phyloP scores from a whole-genome alignment of 2,888 invertebrate genomes.

The Drosophila mimetica region DNA sequence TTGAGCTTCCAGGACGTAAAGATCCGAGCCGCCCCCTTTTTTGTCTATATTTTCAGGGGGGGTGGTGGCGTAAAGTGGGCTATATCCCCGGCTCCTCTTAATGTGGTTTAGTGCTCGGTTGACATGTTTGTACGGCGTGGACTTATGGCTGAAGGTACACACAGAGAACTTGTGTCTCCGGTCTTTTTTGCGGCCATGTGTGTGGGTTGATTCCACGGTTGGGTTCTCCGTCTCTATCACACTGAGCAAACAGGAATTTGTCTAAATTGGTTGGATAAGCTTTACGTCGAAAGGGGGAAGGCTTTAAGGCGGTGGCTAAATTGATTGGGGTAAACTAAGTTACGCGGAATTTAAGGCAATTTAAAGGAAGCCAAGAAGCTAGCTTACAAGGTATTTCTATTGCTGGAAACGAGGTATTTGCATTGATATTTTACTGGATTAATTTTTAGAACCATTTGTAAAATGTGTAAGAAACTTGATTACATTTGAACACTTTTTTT shows the following conservation, averaged over 20 bases:
- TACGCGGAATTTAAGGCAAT: neutral
- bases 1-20: constrained; percentile 52
- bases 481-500: no score
- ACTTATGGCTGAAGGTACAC: constrained; percentile 47
- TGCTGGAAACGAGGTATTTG: neutral
- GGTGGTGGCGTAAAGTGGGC: neutral
- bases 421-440: no score
- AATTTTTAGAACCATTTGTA: no score
- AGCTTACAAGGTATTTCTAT: neutral
- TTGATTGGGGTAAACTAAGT: constrained; percentile 11
- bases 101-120: constrained; percentile 46
- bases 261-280: constrained; percentile 41
- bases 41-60: constrained; percentile 3
- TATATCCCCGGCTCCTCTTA: constrained; percentile 36
- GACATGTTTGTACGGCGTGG: constrained; percentile 44
- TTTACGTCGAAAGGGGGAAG: constrained; percentile 4
- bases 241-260: constrained; percentile 41
- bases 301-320: constrained; percentile 15
- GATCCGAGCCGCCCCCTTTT: constrained; percentile 5
- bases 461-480: no score
- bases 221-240: constrained; percentile 6
- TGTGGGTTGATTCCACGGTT: constrained; percentile 38
- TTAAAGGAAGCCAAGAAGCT: neutral
- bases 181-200: constrained; percentile 20
- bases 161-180: constrained; percentile 38